Base-by-base conservation (phyloP, 2,888 invertebrate genomes). In the Tineola bisselliella region DNA sequence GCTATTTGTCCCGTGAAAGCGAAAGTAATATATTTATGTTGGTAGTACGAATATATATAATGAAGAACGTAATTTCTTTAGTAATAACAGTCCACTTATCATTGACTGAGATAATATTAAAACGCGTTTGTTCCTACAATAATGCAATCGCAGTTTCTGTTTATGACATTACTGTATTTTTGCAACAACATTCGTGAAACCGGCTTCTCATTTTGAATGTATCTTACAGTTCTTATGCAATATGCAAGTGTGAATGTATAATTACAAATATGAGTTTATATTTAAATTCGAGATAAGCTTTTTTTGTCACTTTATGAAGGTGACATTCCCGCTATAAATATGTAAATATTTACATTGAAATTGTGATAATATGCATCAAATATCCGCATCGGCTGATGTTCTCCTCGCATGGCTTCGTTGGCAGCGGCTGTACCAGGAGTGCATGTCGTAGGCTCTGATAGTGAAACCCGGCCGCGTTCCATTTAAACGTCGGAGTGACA, bases 401-500 rank as follows among this genome's bases (percentile, higher is more conserved):
- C 6, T 25, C 4, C n/a, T n/a, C n/a, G n/a, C n/a, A n/a, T n/a
- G n/a, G n/a, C n/a, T n/a, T n/a, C n/a, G n/a, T n/a, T n/a, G n/a
- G n/a, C n/a, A n/a, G n/a, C n/a, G n/a, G 25, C 25, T 25, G 25
- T 25, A 25, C 2, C 6, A 25, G 2, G 25, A 4, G 4, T 25
- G 25, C 6, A 6, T 25, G 6, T n/a, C n/a, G n/a, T 6, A 25
- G 43, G 12, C 43, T 3, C 3, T 43, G 43, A 43, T 43, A 43
- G 43, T 6, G 5, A 8, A 25, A 43, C n/a, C 8, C 48, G 48
- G 48, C 17, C 48, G 15, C 48, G 48, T 17, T 48, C 48, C 17
- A 48, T 17, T 17, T 13, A 13, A 38, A 48, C 15, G 10, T 8
- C 10, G 38, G n/a, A n/a, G n/a, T 70, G 63, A 66, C 64, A 2